Conservation (phyloP, 2,797 vertebrate genomes). For the Lophotriccus pileatus region DNA sequence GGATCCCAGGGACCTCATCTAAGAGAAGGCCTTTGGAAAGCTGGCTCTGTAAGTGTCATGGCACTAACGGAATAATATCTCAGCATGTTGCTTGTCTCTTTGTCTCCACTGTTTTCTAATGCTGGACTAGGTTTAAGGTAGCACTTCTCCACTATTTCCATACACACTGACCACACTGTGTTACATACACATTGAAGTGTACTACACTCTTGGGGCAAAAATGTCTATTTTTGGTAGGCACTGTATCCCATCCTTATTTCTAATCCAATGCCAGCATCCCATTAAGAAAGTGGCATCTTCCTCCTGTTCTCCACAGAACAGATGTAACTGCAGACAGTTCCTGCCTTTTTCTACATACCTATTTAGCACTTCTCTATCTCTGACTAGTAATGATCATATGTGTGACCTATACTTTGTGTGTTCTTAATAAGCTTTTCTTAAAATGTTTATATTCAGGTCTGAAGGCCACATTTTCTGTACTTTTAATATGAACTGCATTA, state of each 20-base stretch:
- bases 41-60: not conserved
- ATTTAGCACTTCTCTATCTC: not conserved
- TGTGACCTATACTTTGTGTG: not conserved
- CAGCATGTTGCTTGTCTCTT: not conserved
- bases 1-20: not conserved
- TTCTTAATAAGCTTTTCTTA: not conserved
- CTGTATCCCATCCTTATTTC: fast-evolving
- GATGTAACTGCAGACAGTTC: not conserved
- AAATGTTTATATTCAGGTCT: not conserved
- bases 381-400: not conserved
- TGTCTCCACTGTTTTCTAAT: not conserved
- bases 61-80: not conserved
- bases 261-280: not conserved
- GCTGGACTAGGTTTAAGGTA: not conserved
- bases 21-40: not conserved
- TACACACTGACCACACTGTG: not conserved
- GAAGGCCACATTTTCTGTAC: not conserved
- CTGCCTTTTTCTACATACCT: not conserved
- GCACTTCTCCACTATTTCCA: not conserved
- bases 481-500: not conserved
- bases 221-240: not conserved
- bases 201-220: not conserved
- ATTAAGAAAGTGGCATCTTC: not conserved
- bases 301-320: not conserved
- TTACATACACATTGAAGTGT: not conserved